Evolutionary conservation across 2,888 invertebrate genomes (phyloP).

Genomic region (Agriopis leucophaearia): DNA sequence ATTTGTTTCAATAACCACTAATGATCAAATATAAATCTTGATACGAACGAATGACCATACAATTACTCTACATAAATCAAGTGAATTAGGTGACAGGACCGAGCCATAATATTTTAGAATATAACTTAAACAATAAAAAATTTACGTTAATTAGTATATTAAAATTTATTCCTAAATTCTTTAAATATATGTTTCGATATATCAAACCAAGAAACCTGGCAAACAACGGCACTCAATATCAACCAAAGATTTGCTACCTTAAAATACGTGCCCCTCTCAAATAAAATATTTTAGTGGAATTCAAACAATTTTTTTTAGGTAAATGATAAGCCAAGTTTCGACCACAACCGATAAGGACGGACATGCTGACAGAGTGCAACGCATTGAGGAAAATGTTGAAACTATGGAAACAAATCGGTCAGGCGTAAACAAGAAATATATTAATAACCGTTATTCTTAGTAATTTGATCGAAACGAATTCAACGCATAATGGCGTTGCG

Average conservation of each 20-base stretch:
- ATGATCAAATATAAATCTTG: not conserved
- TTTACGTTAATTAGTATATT: too few species aligned
- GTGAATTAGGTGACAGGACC: slow-evolving; percentile 3
- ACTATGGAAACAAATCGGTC: slow-evolving; percentile 41
- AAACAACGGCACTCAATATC: not conserved
- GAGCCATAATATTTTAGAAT: not conserved
- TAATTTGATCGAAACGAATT: slow-evolving; percentile 41
- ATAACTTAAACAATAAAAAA: not conserved
- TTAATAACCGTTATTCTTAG: slow-evolving; percentile 52
- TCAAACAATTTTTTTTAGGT: slow-evolving; percentile 10
- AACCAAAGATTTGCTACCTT: not conserved
- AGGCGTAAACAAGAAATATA: slow-evolving; percentile 51
- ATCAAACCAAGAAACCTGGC: not conserved
- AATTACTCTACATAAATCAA: slow-evolving; percentile 1
- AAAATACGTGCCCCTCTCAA: not conserved
- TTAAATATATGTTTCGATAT: not conserved
- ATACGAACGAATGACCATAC: not conserved
- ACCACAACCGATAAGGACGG: slow-evolving; percentile 34
- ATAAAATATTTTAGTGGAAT: slow-evolving; percentile 10
- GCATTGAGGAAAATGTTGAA: slow-evolving; percentile 68
- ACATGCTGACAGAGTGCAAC: slow-evolving; percentile 56
- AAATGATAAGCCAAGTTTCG: slow-evolving; percentile 20
- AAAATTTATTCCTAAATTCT: not conserved
- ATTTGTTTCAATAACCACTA: slow-evolving; percentile 14
- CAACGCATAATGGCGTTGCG: slow-evolving; percentile 7